phyloP scores from a whole-genome alignment of 2,888 invertebrate genomes.

The Agrotis puta region DNA sequence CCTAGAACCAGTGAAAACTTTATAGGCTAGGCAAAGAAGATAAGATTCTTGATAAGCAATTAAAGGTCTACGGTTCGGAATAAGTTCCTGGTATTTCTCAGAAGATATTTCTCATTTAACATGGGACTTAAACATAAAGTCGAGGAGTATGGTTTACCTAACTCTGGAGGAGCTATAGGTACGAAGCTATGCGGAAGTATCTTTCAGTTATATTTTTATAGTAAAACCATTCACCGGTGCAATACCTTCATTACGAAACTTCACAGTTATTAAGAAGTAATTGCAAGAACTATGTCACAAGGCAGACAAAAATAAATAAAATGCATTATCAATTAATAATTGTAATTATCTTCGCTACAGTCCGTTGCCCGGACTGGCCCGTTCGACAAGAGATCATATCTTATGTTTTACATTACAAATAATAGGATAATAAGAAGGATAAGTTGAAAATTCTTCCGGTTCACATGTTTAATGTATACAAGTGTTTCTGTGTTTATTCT shows the following conservation, averaged over 20 bases:
- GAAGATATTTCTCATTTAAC: no score
- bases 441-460: conserved; percentile 17
- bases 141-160: background rate
- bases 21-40: no score
- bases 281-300: conserved; percentile 22
- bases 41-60: no score
- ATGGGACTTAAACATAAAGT: no score
- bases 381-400: conserved; percentile 1
- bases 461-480: conserved; percentile 14
- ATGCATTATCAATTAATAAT: conserved; percentile 23
- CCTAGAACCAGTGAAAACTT: no score
- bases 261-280: conserved; percentile 29
- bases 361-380: background rate
- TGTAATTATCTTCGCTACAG: conserved; percentile 11
- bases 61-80: no score
- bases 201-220: conserved; percentile 5
- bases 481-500: conserved; percentile 9
- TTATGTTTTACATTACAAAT: background rate
- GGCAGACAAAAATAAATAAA: conserved; percentile 21
- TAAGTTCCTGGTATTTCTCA: no score
- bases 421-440: background rate
- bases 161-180: background rate
- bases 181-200: background rate
- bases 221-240: background rate
- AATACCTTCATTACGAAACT: conserved; percentile 8